A percentile compares a stretch with the other conserved stretches of the same genome.
These are phyloP conservation scores for Bujurquina vittata DNA, from an alignment of 2,113 vertebrate species.

Conservation along the genomic window DNA sequence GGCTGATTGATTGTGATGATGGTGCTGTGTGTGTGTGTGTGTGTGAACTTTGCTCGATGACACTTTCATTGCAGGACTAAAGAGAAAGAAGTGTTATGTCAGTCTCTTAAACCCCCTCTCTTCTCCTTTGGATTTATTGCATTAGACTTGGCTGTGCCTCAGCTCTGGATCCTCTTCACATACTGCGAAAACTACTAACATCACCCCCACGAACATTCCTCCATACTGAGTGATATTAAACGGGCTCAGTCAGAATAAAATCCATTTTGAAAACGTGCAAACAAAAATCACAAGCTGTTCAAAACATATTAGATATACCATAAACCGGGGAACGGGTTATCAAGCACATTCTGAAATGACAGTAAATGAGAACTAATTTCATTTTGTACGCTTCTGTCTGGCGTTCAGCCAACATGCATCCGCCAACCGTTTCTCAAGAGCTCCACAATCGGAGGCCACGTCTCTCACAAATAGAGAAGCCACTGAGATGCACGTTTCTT, in stretches of 20 bases:
- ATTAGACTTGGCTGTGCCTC: conserved; percentile 23
- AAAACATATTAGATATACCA: conserved; percentile 7
- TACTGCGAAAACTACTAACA: background rate
- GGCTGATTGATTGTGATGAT: background rate
- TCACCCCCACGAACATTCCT: background rate
- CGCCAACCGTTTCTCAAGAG: background rate
- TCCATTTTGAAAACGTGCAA: background rate
- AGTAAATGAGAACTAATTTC: background rate
- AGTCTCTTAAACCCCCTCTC: conserved; percentile 1
- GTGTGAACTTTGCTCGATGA: conserved; percentile 34
- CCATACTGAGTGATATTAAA: background rate
- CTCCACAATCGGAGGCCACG: background rate
- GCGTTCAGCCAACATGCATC: background rate
- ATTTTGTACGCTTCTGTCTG: background rate
- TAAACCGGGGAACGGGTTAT: conserved; percentile 1
- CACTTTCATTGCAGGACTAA: background rate
- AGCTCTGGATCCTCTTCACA: conserved; percentile 15
- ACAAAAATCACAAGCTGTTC: background rate
- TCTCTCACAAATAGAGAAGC: background rate
- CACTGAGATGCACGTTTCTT: background rate
- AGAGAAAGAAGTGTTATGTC: conserved; percentile 13
- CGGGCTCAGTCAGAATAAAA: background rate
- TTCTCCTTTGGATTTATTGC: conserved; percentile 31
- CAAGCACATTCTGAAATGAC: background rate
- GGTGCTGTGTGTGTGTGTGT: background rate